These are phyloP conservation scores for Hestina assimilis DNA, from an alignment of 1,140 invertebrate genomes.

Conservation along the genomic window DNA sequence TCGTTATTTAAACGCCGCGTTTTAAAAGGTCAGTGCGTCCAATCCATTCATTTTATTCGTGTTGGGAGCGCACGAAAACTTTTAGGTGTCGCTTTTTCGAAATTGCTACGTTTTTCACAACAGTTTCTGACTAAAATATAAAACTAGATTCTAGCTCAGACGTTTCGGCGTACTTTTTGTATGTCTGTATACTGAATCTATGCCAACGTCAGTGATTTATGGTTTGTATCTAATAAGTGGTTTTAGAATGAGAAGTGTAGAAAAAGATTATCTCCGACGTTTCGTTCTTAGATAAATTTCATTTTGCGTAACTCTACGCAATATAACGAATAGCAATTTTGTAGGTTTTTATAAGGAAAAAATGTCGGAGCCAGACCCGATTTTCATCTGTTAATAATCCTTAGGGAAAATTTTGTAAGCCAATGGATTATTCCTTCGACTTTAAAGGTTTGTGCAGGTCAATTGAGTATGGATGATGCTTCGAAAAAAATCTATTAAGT, in stretches of 20 bases:
- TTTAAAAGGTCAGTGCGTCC: conserved; percentile 10
- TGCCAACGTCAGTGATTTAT: conserved; percentile 24
- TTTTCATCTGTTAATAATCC: no score
- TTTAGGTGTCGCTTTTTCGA: conserved; percentile 32
- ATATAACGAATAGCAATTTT: no score
- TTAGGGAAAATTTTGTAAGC: no score
- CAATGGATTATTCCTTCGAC: no score
- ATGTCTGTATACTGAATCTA: conserved; percentile 18
- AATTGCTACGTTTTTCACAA: conserved; percentile 35
- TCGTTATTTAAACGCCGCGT: conserved; percentile 18
- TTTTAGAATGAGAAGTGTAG: conserved; percentile 7
- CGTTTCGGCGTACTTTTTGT: conserved; percentile 24
- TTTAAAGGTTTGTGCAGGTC: no score
- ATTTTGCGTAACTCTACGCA: no score
- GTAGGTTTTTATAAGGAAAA: no score
- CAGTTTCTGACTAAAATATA: conserved; percentile 31
- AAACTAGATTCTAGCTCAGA: conserved; percentile 28
- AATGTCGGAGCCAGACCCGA: no score
- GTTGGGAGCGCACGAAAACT: conserved; percentile 24
- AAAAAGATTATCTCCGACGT: not conserved
- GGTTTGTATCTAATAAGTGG: conserved; percentile 16
- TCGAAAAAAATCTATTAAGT: no score
- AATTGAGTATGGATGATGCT: no score
- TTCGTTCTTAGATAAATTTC: no score
- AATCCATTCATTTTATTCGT: conserved; percentile 22